These are phyloP conservation scores for Trisateles emortualis DNA, from an alignment of 2,888 invertebrate genomes.

Conservation along the genomic window DNA sequence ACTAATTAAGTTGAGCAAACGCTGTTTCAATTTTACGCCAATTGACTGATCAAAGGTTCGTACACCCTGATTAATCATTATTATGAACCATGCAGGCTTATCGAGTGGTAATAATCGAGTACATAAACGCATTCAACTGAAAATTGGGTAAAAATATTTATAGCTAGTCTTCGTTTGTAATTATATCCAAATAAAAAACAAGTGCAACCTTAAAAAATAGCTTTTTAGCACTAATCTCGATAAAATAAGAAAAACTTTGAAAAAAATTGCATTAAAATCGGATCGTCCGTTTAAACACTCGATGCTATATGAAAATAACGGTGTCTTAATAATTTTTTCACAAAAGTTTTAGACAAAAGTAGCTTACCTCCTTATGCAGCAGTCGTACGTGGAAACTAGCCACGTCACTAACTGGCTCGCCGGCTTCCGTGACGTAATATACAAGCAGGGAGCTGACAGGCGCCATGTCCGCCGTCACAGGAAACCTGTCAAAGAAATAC, in stretches of 20 bases:
- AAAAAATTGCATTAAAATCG: too few relatives aligned
- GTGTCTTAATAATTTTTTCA: not conserved
- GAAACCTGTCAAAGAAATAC: constrained; percentile 84
- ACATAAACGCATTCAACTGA: constrained; percentile 2
- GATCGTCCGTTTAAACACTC: too few relatives aligned
- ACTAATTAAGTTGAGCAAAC: constrained; percentile 43
- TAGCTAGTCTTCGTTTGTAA: not conserved
- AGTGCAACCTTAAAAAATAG: too few relatives aligned
- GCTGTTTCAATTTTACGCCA: constrained; percentile 42
- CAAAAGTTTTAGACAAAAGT: not conserved
- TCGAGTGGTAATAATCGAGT: constrained; percentile 23
- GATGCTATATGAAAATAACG: not conserved
- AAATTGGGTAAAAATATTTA: constrained; percentile 8
- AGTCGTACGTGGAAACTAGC: constrained; percentile 89
- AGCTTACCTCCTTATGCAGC: constrained; percentile 86
- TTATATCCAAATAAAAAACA: too few relatives aligned
- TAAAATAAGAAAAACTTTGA: too few relatives aligned
- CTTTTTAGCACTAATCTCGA: too few relatives aligned
- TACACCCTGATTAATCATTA: constrained; percentile 38
- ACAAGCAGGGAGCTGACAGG: constrained; percentile 89
- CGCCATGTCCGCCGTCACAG: constrained; percentile 89
- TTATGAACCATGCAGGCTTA: constrained; percentile 24
- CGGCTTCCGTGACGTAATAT: constrained; percentile 89
- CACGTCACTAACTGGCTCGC: constrained; percentile 89
- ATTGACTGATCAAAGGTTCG: constrained; percentile 44